Percentiles rank a stretch among this genome's conserved stretches.
phyloP scores from a whole-genome alignment of 2,888 invertebrate genomes.

The Nephrocerus scutellatus region DNA sequence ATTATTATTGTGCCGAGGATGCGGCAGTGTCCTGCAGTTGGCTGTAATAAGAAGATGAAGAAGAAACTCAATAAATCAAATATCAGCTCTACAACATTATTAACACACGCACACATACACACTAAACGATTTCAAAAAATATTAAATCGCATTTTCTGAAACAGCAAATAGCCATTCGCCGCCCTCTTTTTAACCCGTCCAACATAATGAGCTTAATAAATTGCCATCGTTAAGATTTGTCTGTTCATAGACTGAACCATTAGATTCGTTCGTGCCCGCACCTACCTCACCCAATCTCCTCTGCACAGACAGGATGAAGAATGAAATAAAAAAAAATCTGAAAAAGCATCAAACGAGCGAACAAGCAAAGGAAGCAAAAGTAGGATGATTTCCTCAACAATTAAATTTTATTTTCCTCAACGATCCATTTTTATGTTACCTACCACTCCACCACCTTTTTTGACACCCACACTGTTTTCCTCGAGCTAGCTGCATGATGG shows the following conservation, averaged over 20 bases:
- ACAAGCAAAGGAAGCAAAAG: slow-evolving; percentile 8
- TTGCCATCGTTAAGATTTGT: too few relatives aligned
- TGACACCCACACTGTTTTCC: background rate
- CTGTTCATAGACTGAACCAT: background rate
- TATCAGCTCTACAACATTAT: too few relatives aligned
- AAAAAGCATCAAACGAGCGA: background rate
- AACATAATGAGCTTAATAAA: too few relatives aligned
- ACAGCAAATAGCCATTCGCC: too few relatives aligned
- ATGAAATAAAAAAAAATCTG: slow-evolving; percentile 1
- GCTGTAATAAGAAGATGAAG: slow-evolving; percentile 29
- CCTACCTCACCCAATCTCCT: slow-evolving; percentile 14
- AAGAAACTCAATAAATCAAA: slow-evolving; percentile 2
- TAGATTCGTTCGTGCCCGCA: background rate
- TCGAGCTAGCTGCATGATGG: too few relatives aligned
- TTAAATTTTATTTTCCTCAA: slow-evolving; percentile 10
- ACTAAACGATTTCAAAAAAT: slow-evolving; percentile 9
- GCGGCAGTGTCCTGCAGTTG: slow-evolving; percentile 46
- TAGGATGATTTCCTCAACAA: slow-evolving; percentile 8
- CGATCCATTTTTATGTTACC: slow-evolving; percentile 2
- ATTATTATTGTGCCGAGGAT: slow-evolving; percentile 45
- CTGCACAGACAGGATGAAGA: slow-evolving; percentile 10
- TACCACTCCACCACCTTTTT: background rate
- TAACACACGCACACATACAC: background rate
- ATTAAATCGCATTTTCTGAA: slow-evolving; percentile 19
- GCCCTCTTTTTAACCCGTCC: too few relatives aligned